phyloP scores from a whole-genome alignment of 2,113 vertebrate species.

The Syngnathus floridae region DNA sequence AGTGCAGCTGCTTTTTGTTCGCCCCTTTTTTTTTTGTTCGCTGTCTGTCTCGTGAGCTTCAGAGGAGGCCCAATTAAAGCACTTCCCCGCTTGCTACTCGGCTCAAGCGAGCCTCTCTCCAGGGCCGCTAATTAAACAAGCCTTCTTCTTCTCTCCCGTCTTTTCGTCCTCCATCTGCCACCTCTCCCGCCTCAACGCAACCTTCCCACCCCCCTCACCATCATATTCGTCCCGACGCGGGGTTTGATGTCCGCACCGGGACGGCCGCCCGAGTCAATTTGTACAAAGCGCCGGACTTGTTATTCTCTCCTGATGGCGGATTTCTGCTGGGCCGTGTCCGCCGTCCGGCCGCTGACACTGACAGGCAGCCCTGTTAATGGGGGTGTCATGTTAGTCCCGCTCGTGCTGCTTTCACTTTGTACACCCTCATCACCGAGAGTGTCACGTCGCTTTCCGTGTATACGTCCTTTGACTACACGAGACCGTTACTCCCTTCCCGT shows the following conservation, averaged over 20 bases:
- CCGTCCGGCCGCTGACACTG: constrained; percentile 47
- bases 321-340: constrained; percentile 26
- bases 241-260: constrained; percentile 62
- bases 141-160: constrained; percentile 42
- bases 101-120: constrained; percentile 62
- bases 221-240: constrained; percentile 52
- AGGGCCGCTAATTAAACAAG: constrained; percentile 70
- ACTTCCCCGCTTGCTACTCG: constrained; percentile 61
- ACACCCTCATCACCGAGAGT: constrained; percentile 4
- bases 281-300: constrained; percentile 57
- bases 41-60: constrained; percentile 24
- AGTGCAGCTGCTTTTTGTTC: constrained; percentile 33
- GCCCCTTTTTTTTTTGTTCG: constrained; percentile 18
- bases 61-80: constrained; percentile 69
- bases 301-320: constrained; percentile 52
- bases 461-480: neutral
- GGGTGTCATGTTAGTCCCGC: constrained; percentile 45
- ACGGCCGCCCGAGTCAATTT: constrained; percentile 60
- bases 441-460: neutral
- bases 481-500: neutral
- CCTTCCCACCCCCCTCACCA: constrained; percentile 41
- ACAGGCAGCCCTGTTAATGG: constrained; percentile 50
- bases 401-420: constrained; percentile 25
- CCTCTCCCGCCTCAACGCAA: constrained; percentile 23
- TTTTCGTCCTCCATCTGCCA: constrained; percentile 40